Base-by-base conservation (phyloP, 2,113 vertebrate species). In the Engystomops pustulosus region DNA sequence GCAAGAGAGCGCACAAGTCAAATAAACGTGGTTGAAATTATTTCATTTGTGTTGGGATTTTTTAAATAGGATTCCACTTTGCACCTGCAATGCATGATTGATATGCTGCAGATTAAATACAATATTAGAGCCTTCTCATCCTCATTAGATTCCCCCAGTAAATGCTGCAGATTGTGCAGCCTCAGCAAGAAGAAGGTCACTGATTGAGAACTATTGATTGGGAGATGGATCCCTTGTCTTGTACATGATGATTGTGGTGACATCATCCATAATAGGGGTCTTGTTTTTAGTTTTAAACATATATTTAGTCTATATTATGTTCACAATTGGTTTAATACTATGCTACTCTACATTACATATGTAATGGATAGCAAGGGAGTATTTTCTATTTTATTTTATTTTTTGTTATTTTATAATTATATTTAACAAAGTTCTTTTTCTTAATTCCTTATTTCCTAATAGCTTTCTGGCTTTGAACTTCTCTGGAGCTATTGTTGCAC, bases 391-490 rank as follows among this genome's bases (percentile, higher is more conserved):
- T 55, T 10, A 10, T 8, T 55, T 8, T 55, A 1, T 7, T 2
- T 8, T 8, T 23, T 41, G n/a, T 67, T 18, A 70, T 25, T 32
- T 47, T n/a, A n/a, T n/a, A n/a, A n/a, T n/a, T n/a, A n/a, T n/a
- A n/a, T n/a, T n/a, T n/a, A n/a, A n/a, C n/a, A n/a, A 41, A 41
- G 38, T 4, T 41, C 38, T 41, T 41, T 51, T 38, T 23, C 4
- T 38, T 25, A 34, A 36, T 23, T 55, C 6, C 6, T 58, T 58
- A 47, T 87, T 93, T 89, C 87, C 17, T 1, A 85, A 88, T 93
- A 90, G 91, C 92, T 92, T 90, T 87, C 88, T 95, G 93, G 88
- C 94, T 93, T 94, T 94, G 94, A 95, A 93, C 93, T 95, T 94
- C 92, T 94, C 87, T 91, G 88, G 93, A 93, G 90, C 90, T 91